These are phyloP conservation scores for Caenorhabditis parvicauda DNA, from an alignment of 2,888 invertebrate species.

Conservation along the genomic window DNA sequence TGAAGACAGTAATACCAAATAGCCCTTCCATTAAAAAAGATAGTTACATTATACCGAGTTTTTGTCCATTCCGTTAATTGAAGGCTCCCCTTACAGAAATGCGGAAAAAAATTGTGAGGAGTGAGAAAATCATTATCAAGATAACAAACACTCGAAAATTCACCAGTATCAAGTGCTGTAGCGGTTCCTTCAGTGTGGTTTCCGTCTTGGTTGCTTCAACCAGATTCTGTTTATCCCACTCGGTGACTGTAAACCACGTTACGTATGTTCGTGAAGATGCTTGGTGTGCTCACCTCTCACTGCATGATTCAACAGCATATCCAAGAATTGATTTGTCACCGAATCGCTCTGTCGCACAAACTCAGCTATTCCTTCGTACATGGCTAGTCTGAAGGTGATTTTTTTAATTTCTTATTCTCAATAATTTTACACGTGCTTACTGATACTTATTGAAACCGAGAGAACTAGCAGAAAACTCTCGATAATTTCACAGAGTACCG, in stretches of 20 bases:
- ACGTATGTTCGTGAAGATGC: no score
- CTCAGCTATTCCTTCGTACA: slow-evolving; percentile 9
- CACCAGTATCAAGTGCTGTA: slow-evolving; percentile 14
- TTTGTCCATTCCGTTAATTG: no score
- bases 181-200: slow-evolving; percentile 6
- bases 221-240: slow-evolving; percentile 5
- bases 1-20: no score
- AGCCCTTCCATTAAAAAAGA: no score
- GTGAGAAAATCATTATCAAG: no score
- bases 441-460: no score
- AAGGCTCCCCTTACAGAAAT: no score
- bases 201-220: slow-evolving; percentile 1
- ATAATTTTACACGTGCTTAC: no score
- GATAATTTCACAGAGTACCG: not conserved
- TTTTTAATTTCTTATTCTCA: no score
- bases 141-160: not conserved
- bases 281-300: not conserved
- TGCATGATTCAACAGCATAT: slow-evolving; percentile 9
- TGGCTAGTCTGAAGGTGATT: not conserved
- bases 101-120: no score
- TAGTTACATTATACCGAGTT: no score
- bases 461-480: not conserved
- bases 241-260: slow-evolving; percentile 4
- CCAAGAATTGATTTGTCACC: slow-evolving; percentile 6
- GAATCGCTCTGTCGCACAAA: not conserved